Conservation (phyloP, 2,113 vertebrate species). For the Carollia perspicillata region DNA sequence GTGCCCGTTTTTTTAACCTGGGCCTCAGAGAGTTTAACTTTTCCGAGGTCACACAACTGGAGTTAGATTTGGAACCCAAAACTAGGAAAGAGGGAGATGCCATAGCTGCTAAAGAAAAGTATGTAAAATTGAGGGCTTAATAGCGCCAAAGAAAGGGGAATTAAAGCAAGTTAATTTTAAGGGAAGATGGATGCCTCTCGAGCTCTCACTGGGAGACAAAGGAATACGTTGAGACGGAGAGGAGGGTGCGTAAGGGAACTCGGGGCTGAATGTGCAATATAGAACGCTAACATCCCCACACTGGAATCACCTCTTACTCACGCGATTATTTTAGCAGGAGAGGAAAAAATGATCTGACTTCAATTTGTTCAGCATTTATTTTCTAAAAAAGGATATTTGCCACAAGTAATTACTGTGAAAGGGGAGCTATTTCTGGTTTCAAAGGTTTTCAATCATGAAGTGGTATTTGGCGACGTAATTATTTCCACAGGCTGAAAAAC, state of each 20-base stretch:
- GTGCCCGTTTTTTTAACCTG: background rate
- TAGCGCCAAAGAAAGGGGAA: background rate
- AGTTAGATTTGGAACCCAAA: background rate
- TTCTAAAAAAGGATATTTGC: slow-evolving; percentile 61
- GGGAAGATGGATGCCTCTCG: background rate
- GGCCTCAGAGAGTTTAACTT: background rate
- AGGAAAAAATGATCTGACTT: slow-evolving; percentile 55
- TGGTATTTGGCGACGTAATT: slow-evolving; percentile 54
- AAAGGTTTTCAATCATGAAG: slow-evolving; percentile 61
- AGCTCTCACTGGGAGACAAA: background rate
- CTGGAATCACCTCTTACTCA: slow-evolving; percentile 7
- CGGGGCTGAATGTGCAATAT: background rate
- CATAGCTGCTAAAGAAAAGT: background rate
- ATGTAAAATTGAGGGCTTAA: background rate
- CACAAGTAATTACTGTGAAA: slow-evolving; percentile 61
- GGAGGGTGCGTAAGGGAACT: background rate
- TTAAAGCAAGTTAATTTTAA: background rate
- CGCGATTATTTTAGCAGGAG: slow-evolving; percentile 48
- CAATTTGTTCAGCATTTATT: slow-evolving; percentile 49
- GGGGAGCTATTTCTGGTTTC: slow-evolving; percentile 35
- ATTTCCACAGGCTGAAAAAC: slow-evolving; percentile 56
- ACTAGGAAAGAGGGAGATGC: background rate
- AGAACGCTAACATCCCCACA: background rate
- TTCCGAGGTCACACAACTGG: background rate
- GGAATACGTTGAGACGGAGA: background rate